Percentiles rank a stretch among this genome's conserved stretches.
Conservation (phyloP, 2,888 invertebrate species). For the Charanyca ferruginea region DNA sequence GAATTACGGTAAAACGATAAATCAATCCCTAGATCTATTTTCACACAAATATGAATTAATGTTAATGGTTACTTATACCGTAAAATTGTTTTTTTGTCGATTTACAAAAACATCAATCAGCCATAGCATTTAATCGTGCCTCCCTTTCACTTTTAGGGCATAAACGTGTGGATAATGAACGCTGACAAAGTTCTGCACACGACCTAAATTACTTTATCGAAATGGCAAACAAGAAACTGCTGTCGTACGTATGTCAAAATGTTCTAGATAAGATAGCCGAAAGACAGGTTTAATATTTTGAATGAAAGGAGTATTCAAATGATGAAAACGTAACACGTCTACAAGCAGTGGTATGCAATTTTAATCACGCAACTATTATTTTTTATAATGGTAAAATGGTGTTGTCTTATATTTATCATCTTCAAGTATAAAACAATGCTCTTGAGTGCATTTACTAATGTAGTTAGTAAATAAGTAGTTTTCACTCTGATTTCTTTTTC, state of each 20-base stretch:
- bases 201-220: slow-evolving; percentile 40
- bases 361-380: slow-evolving; percentile 9
- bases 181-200: slow-evolving; percentile 28
- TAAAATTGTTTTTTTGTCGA: not conserved
- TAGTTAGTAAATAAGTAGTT: not conserved
- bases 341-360: slow-evolving; percentile 10
- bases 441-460: not conserved
- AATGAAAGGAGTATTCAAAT: slow-evolving; percentile 18
- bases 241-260: slow-evolving; percentile 8
- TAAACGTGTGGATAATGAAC: slow-evolving; percentile 36
- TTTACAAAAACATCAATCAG: slow-evolving; percentile 1
- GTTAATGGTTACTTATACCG: not conserved
- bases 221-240: slow-evolving; percentile 16
- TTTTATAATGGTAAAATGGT: too few species aligned
- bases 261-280: slow-evolving; percentile 23
- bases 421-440: slow-evolving; percentile 5
- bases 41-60: not conserved
- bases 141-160: slow-evolving; percentile 43
- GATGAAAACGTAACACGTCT: not conserved
- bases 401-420: not conserved
- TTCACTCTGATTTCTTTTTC: not conserved
- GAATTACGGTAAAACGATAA: not conserved
- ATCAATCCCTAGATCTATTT: not conserved
- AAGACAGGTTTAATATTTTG: slow-evolving; percentile 19
- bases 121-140: slow-evolving; percentile 17